Percentiles rank a stretch among this genome's conserved stretches.
These are phyloP conservation scores for Ypsolopha scabrella DNA, from an alignment of 2,888 invertebrate species.

Conservation along the genomic window DNA sequence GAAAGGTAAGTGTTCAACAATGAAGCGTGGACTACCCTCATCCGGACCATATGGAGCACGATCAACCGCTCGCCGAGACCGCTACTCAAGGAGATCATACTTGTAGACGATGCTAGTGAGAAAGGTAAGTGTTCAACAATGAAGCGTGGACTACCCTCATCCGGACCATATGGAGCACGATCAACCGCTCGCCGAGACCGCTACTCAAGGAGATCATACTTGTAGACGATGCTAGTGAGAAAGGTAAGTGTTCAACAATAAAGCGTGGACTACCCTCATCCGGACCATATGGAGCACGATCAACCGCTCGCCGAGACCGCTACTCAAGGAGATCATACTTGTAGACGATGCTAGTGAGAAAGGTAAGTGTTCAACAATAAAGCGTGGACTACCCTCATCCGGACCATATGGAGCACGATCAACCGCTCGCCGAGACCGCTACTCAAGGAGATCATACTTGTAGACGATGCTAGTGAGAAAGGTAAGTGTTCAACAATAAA, in stretches of 20 bases:
- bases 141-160: constrained; percentile 92
- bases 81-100: constrained; percentile 92
- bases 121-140: constrained; percentile 69
- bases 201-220: constrained; percentile 94
- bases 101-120: constrained; percentile 98
- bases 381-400: constrained; percentile 95
- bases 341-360: constrained; percentile 98
- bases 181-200: constrained; percentile 90
- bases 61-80: constrained; percentile 93
- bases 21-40: constrained; percentile 89
- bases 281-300: constrained; percentile 98
- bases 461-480: constrained; percentile 97
- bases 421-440: constrained; percentile 91
- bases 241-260: constrained; percentile 73
- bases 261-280: constrained; percentile 96
- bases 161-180: constrained; percentile 96
- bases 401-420: constrained; percentile 97
- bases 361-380: constrained; percentile 70
- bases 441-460: constrained; percentile 94
- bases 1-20: constrained; percentile 70
- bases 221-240: constrained; percentile 97
- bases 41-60: constrained; percentile 96
- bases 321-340: constrained; percentile 94
- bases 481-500: constrained; percentile 70
- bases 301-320: constrained; percentile 88